These are phyloP conservation scores for Lucifuga dentata DNA, from an alignment of 2,113 vertebrate genomes.

Conservation along the genomic window DNA sequence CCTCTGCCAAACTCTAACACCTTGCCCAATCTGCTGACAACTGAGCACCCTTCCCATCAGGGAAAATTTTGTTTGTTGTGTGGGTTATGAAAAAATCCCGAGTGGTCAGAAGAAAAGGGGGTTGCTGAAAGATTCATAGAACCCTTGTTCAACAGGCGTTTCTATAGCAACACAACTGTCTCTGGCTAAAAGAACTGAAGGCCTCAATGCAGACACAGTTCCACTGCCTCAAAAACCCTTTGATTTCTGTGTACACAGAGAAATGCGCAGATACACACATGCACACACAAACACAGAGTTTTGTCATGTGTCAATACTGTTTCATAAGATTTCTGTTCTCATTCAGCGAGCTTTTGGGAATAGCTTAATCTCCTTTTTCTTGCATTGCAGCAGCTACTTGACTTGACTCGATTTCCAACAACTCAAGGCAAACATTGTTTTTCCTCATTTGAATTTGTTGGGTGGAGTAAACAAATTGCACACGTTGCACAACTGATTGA, in stretches of 20 bases:
- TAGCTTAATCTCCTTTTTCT: constrained; percentile 42
- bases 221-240: constrained; percentile 72
- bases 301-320: not conserved
- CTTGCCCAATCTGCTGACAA: constrained; percentile 16
- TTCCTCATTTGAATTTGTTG: constrained; percentile 42
- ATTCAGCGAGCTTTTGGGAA: constrained; percentile 18
- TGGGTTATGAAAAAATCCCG: constrained; percentile 67
- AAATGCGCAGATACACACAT: constrained; percentile 17
- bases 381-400: constrained; percentile 39
- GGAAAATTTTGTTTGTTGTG: constrained; percentile 63
- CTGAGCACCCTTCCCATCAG: not conserved
- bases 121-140: constrained; percentile 78
- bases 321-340: constrained; percentile 21
- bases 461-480: constrained; percentile 47
- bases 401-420: constrained; percentile 50
- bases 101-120: constrained; percentile 56
- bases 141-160: constrained; percentile 79
- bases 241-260: constrained; percentile 64
- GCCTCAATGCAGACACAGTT: constrained; percentile 67
- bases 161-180: constrained; percentile 79
- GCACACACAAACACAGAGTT: constrained; percentile 8
- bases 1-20: not conserved
- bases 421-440: constrained; percentile 48
- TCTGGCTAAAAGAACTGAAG: constrained; percentile 72
- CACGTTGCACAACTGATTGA: constrained; percentile 36